Conservation (phyloP, 2,797 vertebrate species). For the Gadopsis bispinosus region DNA sequence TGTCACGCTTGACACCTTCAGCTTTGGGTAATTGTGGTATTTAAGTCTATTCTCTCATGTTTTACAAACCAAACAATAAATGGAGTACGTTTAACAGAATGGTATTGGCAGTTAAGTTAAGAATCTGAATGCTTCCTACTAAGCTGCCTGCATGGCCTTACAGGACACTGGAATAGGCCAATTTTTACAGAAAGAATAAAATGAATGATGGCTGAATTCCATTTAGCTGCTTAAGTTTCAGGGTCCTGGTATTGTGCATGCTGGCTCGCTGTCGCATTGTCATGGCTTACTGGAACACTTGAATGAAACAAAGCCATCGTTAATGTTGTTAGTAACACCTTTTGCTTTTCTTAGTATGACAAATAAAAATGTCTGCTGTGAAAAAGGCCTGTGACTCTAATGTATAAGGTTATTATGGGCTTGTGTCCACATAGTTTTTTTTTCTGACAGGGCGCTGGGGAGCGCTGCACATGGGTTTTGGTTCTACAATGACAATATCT, state of each 20-base stretch:
- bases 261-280: neutral
- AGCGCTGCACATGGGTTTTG: no score
- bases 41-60: no score
- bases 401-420: neutral
- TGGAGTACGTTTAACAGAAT: no score
- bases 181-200: neutral
- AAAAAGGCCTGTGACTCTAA: neutral
- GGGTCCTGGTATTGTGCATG: neutral
- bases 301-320: neutral
- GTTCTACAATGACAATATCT: no score
- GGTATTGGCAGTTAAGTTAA: neutral
- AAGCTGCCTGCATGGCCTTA: neutral
- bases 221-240: neutral
- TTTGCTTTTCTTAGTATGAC: neutral
- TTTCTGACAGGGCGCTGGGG: no score
- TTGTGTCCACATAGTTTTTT: no score
- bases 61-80: no score
- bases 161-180: no score
- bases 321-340: neutral
- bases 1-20: no score
- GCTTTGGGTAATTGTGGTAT: no score
- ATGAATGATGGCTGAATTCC: neutral
- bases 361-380: neutral
- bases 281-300: neutral
- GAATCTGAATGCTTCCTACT: neutral